Percentiles rank a stretch among this genome's conserved stretches.
Evolutionary conservation across 35 echinoderm and acorn worm genomes (phyloP).

Genomic region (Chiridota heheva): DNA sequence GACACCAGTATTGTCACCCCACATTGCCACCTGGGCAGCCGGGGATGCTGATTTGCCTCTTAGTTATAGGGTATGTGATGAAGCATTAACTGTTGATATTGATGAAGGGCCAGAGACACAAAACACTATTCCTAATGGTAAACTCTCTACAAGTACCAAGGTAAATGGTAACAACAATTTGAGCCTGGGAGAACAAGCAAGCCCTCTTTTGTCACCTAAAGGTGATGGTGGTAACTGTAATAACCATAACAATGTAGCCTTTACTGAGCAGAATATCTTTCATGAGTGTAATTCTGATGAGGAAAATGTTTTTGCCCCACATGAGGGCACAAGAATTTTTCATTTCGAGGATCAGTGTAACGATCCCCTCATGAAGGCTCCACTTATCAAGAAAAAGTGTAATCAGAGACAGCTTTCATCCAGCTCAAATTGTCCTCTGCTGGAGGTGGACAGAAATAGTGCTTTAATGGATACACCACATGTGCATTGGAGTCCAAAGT

Average conservation of each 20-base stretch:
- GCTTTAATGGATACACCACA: neutral
- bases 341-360: neutral
- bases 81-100: neutral
- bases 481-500: neutral
- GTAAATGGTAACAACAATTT: slow-evolving; percentile 36
- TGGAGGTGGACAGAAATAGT: slow-evolving; percentile 9
- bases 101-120: no score
- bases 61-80: neutral
- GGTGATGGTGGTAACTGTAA: neutral
- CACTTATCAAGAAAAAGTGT: neutral
- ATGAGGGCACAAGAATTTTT: neutral
- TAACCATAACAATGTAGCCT: neutral
- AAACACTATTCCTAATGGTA: neutral
- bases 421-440: slow-evolving; percentile 37
- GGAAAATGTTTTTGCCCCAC: slow-evolving; percentile 3
- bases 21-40: slow-evolving; percentile 29
- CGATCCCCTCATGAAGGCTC: neutral
- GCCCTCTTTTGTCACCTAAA: no score
- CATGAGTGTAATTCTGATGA: no score
- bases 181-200: neutral
- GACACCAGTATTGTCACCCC: neutral
- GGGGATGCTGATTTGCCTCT: neutral
- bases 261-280: slow-evolving; percentile 2
- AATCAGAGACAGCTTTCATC: slow-evolving; percentile 13
- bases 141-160: neutral